Evolutionary conservation across 1,140 invertebrate species (phyloP), one percentile per base, ranked within the genome.

Genomic region (Alviniconcha marisindica): DNA sequence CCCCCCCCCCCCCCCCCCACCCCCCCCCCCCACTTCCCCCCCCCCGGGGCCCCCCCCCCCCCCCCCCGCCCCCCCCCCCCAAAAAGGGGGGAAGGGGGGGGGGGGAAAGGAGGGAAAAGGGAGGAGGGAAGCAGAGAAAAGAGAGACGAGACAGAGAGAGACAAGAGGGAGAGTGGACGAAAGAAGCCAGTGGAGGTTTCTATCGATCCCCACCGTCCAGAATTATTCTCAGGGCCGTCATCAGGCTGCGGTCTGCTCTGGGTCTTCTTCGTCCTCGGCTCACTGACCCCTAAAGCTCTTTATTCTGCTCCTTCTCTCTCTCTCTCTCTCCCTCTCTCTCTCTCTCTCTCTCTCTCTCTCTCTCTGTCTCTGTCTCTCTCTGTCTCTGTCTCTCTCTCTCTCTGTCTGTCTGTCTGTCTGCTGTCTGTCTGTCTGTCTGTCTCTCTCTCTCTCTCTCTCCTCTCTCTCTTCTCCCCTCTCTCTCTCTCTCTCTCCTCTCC

Each of bases 381-480:
- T 60, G 4, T 24, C 7, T 7, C 56, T 12, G 4, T 60, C 21
- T 60, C 21, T 60, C 56, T 60, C 21, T 60, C 4, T 10, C 56
- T 60, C 21, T 24, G 4, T 60, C 56, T 60, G 15, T 60, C 21
- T 24, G 15, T 60, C 21, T 60, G 4, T 60, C 56, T 60, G 18
- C 56, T 60, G 10, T 24, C 21, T 60, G 10, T 60, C 12, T 12
- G 3, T 73, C 21, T 33, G 4, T 10, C 14, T 73, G 7, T 40
- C 31, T 4, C 31, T n/a, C 4, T n/a, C 31, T 31, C 31, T 36
- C 33, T 63, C 24, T 54, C 28, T 63, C 38, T 10, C 36, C 77
- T 80, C n/a, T 36, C 33, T 80, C 77, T 80, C 51, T 80, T 21
- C 36, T 54, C 60, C 15, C 28, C 51, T 80, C 33, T 80, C 33